These are phyloP conservation scores for Danio kyathit DNA, from an alignment of 2,797 vertebrate species.

Conservation along the genomic window DNA sequence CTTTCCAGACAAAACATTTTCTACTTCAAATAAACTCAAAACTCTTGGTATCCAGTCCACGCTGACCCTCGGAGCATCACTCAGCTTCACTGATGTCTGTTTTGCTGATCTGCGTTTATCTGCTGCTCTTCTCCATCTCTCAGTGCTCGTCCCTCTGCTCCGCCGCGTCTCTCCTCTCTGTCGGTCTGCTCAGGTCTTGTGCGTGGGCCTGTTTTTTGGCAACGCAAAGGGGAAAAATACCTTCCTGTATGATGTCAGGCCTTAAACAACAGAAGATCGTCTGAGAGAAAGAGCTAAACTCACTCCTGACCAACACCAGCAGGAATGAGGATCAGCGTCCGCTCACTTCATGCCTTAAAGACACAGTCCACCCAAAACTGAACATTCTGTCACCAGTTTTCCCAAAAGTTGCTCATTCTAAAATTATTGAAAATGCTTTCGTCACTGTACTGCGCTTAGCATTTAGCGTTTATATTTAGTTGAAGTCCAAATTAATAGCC, in stretches of 20 bases:
- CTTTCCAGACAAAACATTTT: not conserved
- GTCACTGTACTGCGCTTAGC: too few species aligned
- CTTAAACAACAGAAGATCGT: slow-evolving; percentile 60
- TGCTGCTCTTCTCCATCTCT: not conserved
- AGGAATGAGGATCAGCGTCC: slow-evolving; percentile 55
- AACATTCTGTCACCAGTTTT: too few species aligned
- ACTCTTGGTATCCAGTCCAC: not conserved
- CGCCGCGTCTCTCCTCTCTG: not conserved
- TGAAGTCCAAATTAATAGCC: too few species aligned
- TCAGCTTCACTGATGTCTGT: not conserved
- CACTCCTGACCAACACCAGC: slow-evolving; percentile 20
- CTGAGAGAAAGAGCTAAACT: slow-evolving; percentile 11
- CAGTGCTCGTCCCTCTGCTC: slow-evolving; percentile 11
- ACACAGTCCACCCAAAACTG: too few species aligned
- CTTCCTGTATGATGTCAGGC: slow-evolving; percentile 83
- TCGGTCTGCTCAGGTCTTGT: slow-evolving; percentile 65
- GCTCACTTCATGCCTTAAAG: too few species aligned
- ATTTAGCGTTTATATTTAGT: too few species aligned
- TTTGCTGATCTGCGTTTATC: slow-evolving; percentile 13
- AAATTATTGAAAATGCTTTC: too few species aligned
- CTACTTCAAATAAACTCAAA: not conserved
- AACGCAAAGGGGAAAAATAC: slow-evolving; percentile 81
- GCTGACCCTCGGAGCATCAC: not conserved
- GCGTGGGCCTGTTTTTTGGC: slow-evolving; percentile 83
- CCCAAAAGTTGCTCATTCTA: too few species aligned